These are phyloP conservation scores for Panorpa germanica DNA, from an alignment of 2,888 invertebrate species.

Conservation along the genomic window DNA sequence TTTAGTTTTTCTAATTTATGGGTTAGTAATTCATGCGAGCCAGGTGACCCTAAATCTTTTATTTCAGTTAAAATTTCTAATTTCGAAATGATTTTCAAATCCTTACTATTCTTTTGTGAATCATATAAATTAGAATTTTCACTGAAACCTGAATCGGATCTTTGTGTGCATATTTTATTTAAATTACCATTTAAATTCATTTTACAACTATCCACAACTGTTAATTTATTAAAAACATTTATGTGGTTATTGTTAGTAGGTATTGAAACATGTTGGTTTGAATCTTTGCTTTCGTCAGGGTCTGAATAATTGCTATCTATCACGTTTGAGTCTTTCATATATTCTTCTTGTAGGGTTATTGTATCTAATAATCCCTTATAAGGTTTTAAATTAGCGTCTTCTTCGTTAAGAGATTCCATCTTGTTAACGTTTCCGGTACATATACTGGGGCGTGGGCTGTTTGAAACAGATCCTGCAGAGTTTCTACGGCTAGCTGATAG, in stretches of 20 bases:
- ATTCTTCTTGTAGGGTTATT: conserved; percentile 1
- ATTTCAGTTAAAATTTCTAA: no score
- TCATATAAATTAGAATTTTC: conserved; percentile 25
- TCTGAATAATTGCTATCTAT: conserved; percentile 5
- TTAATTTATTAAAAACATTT: conserved; percentile 1
- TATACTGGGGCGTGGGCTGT: conserved; percentile 27
- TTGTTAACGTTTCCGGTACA: conserved; percentile 19
- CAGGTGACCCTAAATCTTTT: no score
- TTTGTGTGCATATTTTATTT: conserved; percentile 25
- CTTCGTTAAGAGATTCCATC: conserved; percentile 32
- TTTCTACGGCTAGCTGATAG: conserved; percentile 45
- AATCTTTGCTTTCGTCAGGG: conserved; percentile 17
- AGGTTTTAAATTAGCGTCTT: conserved; percentile 21
- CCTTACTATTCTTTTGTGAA: conserved; percentile 4
- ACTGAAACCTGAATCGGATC: conserved; percentile 35
- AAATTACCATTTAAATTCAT: conserved; percentile 1
- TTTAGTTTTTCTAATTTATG: no score
- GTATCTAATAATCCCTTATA: conserved; percentile 10
- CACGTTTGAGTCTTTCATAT: conserved; percentile 2
- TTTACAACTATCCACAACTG: conserved; percentile 3
- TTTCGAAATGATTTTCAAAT: conserved; percentile 4
- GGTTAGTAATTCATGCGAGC: no score
- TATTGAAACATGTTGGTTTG: not conserved
- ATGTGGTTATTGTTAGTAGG: not conserved
- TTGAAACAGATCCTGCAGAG: conserved; percentile 23